Percentiles rank a stretch among this genome's conserved stretches.
phyloP scores from a whole-genome alignment of 2,113 vertebrate genomes.

The Jacana jacana region DNA sequence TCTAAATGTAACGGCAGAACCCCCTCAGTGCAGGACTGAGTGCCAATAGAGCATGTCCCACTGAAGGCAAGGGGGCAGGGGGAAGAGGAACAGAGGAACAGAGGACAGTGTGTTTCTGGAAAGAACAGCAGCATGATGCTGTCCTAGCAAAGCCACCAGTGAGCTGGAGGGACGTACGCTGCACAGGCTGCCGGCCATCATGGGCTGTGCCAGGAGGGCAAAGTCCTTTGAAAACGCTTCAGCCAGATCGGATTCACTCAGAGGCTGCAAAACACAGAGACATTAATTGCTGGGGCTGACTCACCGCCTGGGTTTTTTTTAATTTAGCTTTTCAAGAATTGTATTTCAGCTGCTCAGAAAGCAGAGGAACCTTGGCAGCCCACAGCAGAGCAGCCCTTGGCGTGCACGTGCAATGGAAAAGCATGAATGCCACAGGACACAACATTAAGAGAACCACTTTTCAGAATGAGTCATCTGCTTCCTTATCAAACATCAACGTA shows the following conservation, averaged over 20 bases:
- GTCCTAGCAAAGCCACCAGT: neutral
- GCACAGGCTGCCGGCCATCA: no score
- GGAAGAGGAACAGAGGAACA: neutral
- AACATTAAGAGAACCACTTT: neutral
- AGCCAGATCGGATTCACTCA: conserved; percentile 69
- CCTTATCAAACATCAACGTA: neutral
- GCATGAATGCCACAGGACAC: neutral
- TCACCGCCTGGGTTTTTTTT: neutral
- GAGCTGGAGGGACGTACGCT: no score
- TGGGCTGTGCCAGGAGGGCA: neutral
- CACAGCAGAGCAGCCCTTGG: neutral
- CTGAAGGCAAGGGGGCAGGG: fast-evolving
- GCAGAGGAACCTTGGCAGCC: neutral
- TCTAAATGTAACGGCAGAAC: neutral
- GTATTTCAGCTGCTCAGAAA: neutral
- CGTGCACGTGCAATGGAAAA: neutral
- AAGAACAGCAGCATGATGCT: neutral
- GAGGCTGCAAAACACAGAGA: conserved; percentile 40
- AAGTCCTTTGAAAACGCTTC: conserved; percentile 77
- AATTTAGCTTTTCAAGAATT: neutral
- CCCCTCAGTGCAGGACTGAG: neutral
- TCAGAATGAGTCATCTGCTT: neutral
- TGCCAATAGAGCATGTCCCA: neutral
- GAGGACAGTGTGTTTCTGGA: neutral
- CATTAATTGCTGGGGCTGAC: neutral